Base-by-base conservation (phyloP, 2,888 invertebrate species). In the Phaonia tiefii region DNA sequence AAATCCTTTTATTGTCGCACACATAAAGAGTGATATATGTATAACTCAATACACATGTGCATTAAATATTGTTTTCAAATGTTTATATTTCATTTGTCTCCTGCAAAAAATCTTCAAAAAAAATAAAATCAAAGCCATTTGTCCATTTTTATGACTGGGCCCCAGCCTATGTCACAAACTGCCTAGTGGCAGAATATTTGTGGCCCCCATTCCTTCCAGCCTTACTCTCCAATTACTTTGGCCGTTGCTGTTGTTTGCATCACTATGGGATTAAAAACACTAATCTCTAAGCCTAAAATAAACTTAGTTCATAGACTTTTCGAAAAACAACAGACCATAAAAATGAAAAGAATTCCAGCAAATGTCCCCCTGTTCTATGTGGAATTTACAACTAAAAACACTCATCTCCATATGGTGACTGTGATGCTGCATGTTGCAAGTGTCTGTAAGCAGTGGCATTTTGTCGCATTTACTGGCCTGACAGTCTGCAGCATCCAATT, bases 361-460 rank as follows among this genome's bases (percentile, higher is more conserved):
- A 60, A 60, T 39, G 31, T 60, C 60, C 31, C 60, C 60, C 31
- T 60, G 20, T 60, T 60, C 20, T 39, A 60, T 7, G 11, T 3
- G 31, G 31, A 31, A 31, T 31, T 31, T 31, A 31, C 31, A 31
- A 31, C 31, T 31, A 31, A 31, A n/a, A 25, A 26, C 20, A 26
- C 37, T 10, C 20, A 13, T 11, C 20, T 31, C 37, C 51, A 44
- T 44, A 3, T 11, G n/a, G 39, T 17, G 60, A 2, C 54, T 2
- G 1, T 5, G 26, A 17, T 2, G 51, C 39, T 60, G 8, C 31
- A 58, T 15, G 37, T 39, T 39, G 39, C 60, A 60, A 60, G 81
- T 81, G 78, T 81, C 78, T 78, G 71, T 81, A 81, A 81, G 77
- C 75, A 78, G 78, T 72, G 78, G 81, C 66, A 81, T 81, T 81